Base-by-base conservation (phyloP, 2,797 vertebrate species). In the Fistularia tabacaria region DNA sequence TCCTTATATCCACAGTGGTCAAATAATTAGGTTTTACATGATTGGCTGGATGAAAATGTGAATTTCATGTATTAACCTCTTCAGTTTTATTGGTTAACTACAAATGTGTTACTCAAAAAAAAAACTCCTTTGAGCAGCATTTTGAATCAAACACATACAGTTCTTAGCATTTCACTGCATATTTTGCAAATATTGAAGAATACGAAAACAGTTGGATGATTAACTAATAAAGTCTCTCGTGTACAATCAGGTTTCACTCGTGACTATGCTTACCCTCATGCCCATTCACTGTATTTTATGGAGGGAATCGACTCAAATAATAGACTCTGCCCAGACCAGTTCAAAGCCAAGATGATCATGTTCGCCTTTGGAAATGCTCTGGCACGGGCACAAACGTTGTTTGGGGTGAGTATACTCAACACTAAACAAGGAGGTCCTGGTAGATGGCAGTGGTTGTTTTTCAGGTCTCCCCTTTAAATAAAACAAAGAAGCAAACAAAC, bases 341-440 rank as follows among this genome's bases (percentile, higher is more conserved):
- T 98, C 49, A 88, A 90, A 61, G 93, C 95, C 67, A 97, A 94
- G 88, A 94, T 98, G 93, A 64, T 97, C 64, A 92, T 99, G 92
- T 96, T 97, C 55, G 74, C 91, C 45, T 98, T 96, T 49, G 94
- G 92, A 69, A 95, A 91, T 0, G 95, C 96, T 0, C 81, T 98
- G 80, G 92, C 90, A 15, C 93, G 90, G 44, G 97, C 96, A 10
- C 89, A 79, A 65, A 74, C 12, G 0, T 80, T 92, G 0, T 91
- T 93, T 0, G 94, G 94, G 90, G 96, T 99, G 84, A 37, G 93
- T 38, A 10, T 50, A 25, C 25, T 25, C 2, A 25, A 25, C 25
- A 25, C 25, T 25, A 1, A 40, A 8, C 39, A 10, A 40, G 2
- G 10, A 40, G 39, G 3, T 40, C 8, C 3, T 40, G 39, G 8